Conservation (phyloP, 1,140 invertebrate genomes). For the Philopotamus ludificatus region DNA sequence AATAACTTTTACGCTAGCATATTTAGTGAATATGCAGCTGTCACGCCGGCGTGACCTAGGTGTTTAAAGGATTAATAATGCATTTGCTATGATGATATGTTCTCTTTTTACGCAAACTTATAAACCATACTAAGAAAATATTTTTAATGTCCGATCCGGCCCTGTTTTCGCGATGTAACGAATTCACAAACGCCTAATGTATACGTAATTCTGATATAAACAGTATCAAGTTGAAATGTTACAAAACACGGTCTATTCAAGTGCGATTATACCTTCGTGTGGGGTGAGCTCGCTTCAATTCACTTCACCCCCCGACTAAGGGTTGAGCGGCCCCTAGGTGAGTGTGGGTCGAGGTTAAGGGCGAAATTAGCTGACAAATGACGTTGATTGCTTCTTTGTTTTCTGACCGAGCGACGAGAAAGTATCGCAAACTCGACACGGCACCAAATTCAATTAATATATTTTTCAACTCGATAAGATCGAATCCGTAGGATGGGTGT, state of each 20-base stretch:
- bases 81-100: no score
- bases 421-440: no score
- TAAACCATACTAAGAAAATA: no score
- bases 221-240: slow-evolving; percentile 42
- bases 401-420: slow-evolving; percentile 1
- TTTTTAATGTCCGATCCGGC: no score
- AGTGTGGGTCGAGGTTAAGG: slow-evolving; percentile 34
- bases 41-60: no score
- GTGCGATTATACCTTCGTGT: slow-evolving; percentile 31
- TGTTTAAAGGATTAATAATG: no score
- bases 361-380: slow-evolving; percentile 35
- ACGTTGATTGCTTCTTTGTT: slow-evolving; percentile 40
- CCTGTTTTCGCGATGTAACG: neutral
- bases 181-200: slow-evolving; percentile 19
- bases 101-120: no score
- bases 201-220: slow-evolving; percentile 38
- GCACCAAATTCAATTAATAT: no score
- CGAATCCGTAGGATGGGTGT: no score
- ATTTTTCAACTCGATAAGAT: no score
- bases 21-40: no score
- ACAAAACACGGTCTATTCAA: slow-evolving; percentile 38
- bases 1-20: no score
- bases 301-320: slow-evolving; percentile 14
- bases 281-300: slow-evolving; percentile 25
- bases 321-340: slow-evolving; percentile 40